phyloP scores from a whole-genome alignment of 2,113 vertebrate species.

The Lampris megalopsis region DNA sequence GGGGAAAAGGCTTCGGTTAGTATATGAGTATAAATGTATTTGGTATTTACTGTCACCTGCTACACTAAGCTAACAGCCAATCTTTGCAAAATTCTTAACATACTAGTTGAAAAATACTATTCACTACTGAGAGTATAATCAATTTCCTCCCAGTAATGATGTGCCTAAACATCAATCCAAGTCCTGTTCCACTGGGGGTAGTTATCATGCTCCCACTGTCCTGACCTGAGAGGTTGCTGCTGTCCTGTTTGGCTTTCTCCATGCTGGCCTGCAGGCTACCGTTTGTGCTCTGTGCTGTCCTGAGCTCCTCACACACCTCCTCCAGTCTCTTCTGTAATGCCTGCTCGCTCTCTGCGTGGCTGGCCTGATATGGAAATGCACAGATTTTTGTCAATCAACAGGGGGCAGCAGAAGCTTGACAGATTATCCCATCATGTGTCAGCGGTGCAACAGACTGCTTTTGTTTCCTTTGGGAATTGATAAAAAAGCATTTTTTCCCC shows the following conservation, averaged over 20 bases:
- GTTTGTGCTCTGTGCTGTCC: slow-evolving; percentile 85
- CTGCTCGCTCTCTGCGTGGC: slow-evolving; percentile 84
- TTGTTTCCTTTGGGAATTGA: not conserved
- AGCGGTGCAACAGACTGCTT: not conserved
- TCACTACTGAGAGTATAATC: not conserved
- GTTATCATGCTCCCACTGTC: not conserved
- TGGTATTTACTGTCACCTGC: not conserved
- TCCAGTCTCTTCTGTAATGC: slow-evolving; percentile 89
- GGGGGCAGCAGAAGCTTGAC: slow-evolving; percentile 49
- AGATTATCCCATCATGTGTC: not conserved
- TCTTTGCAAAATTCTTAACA: not conserved
- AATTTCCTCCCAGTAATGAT: not conserved
- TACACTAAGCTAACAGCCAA: not conserved
- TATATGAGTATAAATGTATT: not conserved
- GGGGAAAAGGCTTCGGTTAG: not conserved
- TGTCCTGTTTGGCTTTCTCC: slow-evolving; percentile 87
- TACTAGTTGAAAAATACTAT: not conserved
- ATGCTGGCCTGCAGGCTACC: slow-evolving; percentile 82
- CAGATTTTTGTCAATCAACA: slow-evolving; percentile 35
- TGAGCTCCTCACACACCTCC: slow-evolving; percentile 89
- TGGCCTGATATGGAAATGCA: slow-evolving; percentile 75
- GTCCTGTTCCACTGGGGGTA: not conserved
- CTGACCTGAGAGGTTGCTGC: slow-evolving; percentile 85
- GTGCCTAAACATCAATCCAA: not conserved
- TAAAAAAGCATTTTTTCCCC: not conserved